Conservation (phyloP, 2,113 vertebrate species). For the Pteronura brasiliensis region DNA sequence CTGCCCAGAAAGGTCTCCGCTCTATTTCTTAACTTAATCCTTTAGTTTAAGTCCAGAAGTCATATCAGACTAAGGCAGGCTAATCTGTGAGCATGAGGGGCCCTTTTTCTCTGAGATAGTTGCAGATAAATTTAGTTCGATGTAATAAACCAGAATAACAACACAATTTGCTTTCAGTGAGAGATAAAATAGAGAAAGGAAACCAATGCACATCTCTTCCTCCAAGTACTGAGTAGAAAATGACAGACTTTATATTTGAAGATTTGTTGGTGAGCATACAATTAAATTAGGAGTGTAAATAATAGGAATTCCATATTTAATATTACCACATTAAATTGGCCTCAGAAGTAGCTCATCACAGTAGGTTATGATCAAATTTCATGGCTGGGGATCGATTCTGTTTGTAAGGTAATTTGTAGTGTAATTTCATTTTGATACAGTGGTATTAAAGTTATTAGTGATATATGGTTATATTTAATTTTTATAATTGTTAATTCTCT, state of each 20-base stretch:
- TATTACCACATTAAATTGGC: conserved; percentile 55
- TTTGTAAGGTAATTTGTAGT: not conserved
- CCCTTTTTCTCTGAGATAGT: not conserved
- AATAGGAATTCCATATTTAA: conserved; percentile 57
- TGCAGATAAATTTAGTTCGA: not conserved
- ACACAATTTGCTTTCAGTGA: not conserved
- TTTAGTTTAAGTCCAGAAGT: conserved; percentile 6
- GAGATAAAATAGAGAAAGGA: not conserved
- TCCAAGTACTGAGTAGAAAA: conserved; percentile 16
- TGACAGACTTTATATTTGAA: conserved; percentile 16
- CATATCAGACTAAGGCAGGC: not conserved
- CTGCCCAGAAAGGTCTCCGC: not conserved
- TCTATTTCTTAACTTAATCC: conserved; percentile 24
- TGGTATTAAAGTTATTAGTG: not conserved
- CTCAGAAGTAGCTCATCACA: conserved; percentile 29
- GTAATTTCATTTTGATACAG: not conserved
- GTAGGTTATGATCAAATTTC: conserved; percentile 34
- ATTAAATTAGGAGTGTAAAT: conserved; percentile 51
- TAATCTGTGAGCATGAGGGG: not conserved
- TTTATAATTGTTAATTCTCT: not conserved
- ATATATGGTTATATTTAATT: too few relatives aligned
- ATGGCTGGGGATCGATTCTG: not conserved
- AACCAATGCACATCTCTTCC: not conserved
- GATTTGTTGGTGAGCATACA: conserved; percentile 30
- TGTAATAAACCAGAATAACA: not conserved